Evolutionary conservation across 2,888 invertebrate genomes (phyloP), one percentile per base, ranked within the genome.

Genomic region (Horisme vitalbata): DNA sequence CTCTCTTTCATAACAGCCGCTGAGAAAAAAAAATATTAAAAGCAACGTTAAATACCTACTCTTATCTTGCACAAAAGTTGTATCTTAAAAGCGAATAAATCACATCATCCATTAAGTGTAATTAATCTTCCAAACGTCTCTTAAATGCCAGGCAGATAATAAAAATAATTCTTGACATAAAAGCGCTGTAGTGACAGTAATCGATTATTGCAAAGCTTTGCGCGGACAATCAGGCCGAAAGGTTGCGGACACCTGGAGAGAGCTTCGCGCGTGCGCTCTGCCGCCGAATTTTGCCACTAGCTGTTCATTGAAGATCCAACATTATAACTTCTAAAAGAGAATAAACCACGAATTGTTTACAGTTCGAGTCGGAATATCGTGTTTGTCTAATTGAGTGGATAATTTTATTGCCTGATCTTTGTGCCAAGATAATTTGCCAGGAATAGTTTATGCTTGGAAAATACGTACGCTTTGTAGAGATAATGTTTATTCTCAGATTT

Each of bases 251-350:
- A 52, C 66, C 71, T 72, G 75, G 20, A 58, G 32, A 39, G 30
- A 34, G 36, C 34, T 10, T 12, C 48, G 63, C 57, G 57, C 48
- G 60, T 60, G 62, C 70, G 68, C 71, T 66, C 55, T 23, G 65
- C 72, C 67, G 74, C 75, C 76, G 73, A 76, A 76, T 70, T 75
- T 73, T 61, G 68, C 49, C 68, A 45, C 54, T 54, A 52, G 39
- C 57, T 37, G 20, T 56, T 52, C 57, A 59, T 60, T 60, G 61
- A 64, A 59, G 51, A 55, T 61, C 58, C 57, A 64, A 31, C 60
- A 63, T 61, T 64, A 60, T 57, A 45, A 61, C 55, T 59, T 57
- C 59, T 55, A 44, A 54, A 43, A 48, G 46, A 26, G 27, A 49
- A 35, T 31, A 35, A 39, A 21, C 30, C 28, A 23, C 47, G 14